phyloP scores from a whole-genome alignment of 2,797 vertebrate genomes.

The Phalloptychus januarius region DNA sequence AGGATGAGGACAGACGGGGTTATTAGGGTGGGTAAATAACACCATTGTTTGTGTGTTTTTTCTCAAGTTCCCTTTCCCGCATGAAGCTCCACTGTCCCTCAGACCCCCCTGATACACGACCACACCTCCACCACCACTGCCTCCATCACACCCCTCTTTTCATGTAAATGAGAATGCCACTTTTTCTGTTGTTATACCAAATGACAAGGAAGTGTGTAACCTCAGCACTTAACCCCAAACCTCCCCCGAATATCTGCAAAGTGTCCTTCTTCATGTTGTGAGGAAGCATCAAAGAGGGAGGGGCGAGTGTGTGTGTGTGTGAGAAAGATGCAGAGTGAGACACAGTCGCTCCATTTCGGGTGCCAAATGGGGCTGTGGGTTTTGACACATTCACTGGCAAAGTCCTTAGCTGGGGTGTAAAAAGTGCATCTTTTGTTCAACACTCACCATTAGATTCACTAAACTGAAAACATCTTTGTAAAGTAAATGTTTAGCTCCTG shows the following conservation, averaged over 20 bases:
- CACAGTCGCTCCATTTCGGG: slow-evolving; percentile 42
- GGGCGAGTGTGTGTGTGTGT: slow-evolving; percentile 15
- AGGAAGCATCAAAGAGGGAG: slow-evolving; percentile 69
- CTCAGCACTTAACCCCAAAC: slow-evolving; percentile 82
- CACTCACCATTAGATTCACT: slow-evolving; percentile 48
- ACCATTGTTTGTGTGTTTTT: slow-evolving; percentile 78
- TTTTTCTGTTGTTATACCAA: slow-evolving; percentile 88
- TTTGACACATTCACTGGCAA: slow-evolving; percentile 60
- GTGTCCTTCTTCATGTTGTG: slow-evolving; percentile 73
- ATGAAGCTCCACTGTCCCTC: slow-evolving; percentile 60
- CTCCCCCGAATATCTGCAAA: slow-evolving; percentile 81
- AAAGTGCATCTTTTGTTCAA: slow-evolving; percentile 59
- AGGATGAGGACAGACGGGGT: slow-evolving; percentile 64
- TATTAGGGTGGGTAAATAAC: slow-evolving; percentile 76
- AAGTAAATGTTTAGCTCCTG: not conserved
- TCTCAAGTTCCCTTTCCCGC: slow-evolving; percentile 71
- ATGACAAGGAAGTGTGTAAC: slow-evolving; percentile 86
- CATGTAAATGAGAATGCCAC: slow-evolving; percentile 83
- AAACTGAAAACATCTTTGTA: slow-evolving; percentile 14
- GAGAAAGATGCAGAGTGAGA: slow-evolving; percentile 6
- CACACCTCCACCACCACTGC: slow-evolving; percentile 35
- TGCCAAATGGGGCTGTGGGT: slow-evolving; percentile 48
- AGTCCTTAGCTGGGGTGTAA: slow-evolving; percentile 63
- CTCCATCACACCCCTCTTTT: slow-evolving; percentile 78
- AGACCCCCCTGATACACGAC: slow-evolving; percentile 46